Percentiles rank a stretch among this genome's conserved stretches.
These are phyloP conservation scores for Dendrocincla tyrannina DNA, from an alignment of 2,797 vertebrate species.

Conservation along the genomic window DNA sequence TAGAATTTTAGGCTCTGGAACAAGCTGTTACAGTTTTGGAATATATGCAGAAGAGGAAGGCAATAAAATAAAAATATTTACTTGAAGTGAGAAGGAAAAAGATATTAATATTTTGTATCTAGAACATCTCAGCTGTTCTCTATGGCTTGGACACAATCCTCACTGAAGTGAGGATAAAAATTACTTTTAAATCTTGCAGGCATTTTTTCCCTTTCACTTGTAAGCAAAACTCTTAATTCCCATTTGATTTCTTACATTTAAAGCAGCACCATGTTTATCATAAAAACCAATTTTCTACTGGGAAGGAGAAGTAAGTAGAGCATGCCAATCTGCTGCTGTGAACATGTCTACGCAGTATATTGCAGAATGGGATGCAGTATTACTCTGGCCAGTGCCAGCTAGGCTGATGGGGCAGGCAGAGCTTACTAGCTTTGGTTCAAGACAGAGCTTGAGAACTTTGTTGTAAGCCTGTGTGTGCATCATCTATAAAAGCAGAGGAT, in stretches of 20 bases:
- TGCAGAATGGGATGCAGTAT: background rate
- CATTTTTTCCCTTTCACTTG: background rate
- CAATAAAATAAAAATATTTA: background rate
- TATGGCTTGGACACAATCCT: background rate
- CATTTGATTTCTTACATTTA: background rate
- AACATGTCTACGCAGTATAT: background rate
- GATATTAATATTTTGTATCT: background rate
- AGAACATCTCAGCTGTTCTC: background rate
- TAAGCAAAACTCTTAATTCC: background rate
- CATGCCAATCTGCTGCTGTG: background rate
- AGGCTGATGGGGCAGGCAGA: background rate
- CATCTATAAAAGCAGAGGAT: background rate
- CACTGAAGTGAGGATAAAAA: background rate
- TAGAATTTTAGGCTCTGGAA: conserved; percentile 11
- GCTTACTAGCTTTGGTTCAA: background rate
- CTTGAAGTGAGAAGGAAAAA: background rate
- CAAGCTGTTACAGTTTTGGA: background rate
- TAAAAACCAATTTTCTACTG: background rate
- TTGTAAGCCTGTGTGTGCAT: background rate
- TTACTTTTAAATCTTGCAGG: background rate
- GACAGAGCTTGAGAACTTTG: background rate
- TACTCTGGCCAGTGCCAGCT: background rate
- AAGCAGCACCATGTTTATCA: background rate
- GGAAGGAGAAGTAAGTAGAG: background rate
- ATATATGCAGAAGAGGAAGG: background rate